Evolutionary conservation across 2,113 vertebrate genomes (phyloP).

Genomic region (Kryptolebias marmoratus): DNA sequence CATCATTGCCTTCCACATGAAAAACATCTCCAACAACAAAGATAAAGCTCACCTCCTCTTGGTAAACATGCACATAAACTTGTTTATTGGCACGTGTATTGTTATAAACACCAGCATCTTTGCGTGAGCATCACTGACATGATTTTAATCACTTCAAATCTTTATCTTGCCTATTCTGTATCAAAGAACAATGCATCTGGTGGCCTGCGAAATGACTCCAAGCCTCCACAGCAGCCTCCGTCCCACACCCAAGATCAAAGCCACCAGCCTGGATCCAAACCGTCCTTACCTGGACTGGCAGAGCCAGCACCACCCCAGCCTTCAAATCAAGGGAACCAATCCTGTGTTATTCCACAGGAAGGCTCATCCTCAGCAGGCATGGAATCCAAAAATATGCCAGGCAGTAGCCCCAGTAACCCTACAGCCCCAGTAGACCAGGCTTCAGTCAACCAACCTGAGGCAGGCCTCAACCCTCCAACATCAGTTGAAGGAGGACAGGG

Average conservation of each 20-base stretch:
- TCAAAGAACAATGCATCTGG: constrained; percentile 89
- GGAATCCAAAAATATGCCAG: constrained; percentile 87
- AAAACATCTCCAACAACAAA: constrained; percentile 97
- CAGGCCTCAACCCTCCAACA: constrained; percentile 79
- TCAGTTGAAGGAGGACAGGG: constrained; percentile 66
- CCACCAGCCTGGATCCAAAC: constrained; percentile 90
- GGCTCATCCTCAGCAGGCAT: constrained; percentile 83
- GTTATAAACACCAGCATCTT: not conserved
- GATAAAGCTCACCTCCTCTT: constrained; percentile 90
- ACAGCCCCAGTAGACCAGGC: constrained; percentile 85
- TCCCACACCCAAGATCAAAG: constrained; percentile 89
- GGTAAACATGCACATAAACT: constrained; percentile 77
- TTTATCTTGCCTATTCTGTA: constrained; percentile 43
- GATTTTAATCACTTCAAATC: not conserved
- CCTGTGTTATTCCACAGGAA: constrained; percentile 85
- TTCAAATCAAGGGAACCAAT: constrained; percentile 74
- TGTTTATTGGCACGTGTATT: not conserved
- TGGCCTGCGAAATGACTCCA: constrained; percentile 88
- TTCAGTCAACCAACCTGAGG: constrained; percentile 85
- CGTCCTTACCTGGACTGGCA: constrained; percentile 87
- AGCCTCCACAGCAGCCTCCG: constrained; percentile 82
- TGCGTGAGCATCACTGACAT: not conserved
- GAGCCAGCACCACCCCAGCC: constrained; percentile 82
- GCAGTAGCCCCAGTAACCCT: constrained; percentile 87
- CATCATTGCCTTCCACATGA: constrained; percentile 97